Evolutionary conservation across 2,888 invertebrate species (phyloP).

Genomic region (Idaea straminata): DNA sequence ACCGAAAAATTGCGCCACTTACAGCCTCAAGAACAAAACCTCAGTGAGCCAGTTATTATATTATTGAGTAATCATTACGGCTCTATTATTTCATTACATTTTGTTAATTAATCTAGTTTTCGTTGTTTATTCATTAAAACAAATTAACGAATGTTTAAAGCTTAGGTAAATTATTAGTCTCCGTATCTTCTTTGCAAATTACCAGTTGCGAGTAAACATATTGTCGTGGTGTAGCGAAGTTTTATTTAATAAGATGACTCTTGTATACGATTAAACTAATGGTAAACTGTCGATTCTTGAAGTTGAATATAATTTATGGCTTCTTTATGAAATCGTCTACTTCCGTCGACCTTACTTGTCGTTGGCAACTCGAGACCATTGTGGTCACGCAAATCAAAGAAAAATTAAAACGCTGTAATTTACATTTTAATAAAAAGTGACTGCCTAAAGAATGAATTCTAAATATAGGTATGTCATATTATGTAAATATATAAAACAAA

Average conservation of each 20-base stretch:
- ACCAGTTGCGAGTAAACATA: neutral
- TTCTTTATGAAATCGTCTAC: conserved; percentile 52
- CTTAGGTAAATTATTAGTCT: neutral
- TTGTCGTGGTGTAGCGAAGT: neutral
- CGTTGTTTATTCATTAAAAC: conserved; percentile 7
- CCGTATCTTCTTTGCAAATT: neutral
- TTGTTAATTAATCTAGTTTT: conserved; percentile 13
- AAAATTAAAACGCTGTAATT: conserved; percentile 26
- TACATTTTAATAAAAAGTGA: conserved; percentile 12
- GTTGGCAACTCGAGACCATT: conserved; percentile 42
- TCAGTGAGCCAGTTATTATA: conserved; percentile 25
- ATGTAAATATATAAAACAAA: neutral
- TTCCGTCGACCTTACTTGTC: conserved; percentile 61
- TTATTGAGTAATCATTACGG: conserved; percentile 23
- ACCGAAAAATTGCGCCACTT: conserved; percentile 77
- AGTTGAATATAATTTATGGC: conserved; percentile 42
- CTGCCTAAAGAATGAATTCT: neutral
- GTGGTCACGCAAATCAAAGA: conserved; percentile 54
- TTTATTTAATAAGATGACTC: neutral
- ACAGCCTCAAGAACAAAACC: conserved; percentile 28
- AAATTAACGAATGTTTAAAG: conserved; percentile 8
- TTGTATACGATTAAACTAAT: neutral
- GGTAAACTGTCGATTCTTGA: conserved; percentile 8
- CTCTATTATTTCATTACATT: conserved; percentile 14
- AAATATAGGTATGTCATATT: neutral